phyloP scores from a whole-genome alignment of 2,888 invertebrate species.

The Heliconius aoede region DNA sequence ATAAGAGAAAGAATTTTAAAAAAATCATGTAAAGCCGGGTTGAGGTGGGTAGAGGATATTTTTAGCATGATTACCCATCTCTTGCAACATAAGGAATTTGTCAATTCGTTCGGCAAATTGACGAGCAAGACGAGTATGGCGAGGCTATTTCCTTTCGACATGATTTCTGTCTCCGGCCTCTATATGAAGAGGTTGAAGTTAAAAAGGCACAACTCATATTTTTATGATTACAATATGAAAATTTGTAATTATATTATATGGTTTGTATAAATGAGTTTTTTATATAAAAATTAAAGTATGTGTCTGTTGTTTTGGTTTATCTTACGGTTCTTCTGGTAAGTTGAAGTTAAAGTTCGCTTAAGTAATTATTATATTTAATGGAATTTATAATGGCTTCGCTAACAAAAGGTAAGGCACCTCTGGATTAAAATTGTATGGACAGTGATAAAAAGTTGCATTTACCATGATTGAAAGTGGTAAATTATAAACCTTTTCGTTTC shows the following conservation, averaged over 20 bases:
- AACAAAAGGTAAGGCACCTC: no score
- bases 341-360: no score
- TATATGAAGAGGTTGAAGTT: not conserved
- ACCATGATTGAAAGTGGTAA: no score
- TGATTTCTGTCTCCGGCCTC: slow-evolving; percentile 23
- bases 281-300: not conserved
- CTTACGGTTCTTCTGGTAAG: not conserved
- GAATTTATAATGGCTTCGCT: no score
- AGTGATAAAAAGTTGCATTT: no score
- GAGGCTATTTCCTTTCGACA: slow-evolving; percentile 18
- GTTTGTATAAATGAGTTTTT: no score
- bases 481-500: no score
- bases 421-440: no score
- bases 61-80: not conserved
- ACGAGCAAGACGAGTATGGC: slow-evolving; percentile 18
- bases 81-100: slow-evolving; percentile 21
- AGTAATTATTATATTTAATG: no score
- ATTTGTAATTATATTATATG: not conserved
- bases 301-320: no score
- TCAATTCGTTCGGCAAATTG: slow-evolving; percentile 20
- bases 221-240: not conserved
- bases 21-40: not conserved
- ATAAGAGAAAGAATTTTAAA: not conserved
- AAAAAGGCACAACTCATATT: not conserved
- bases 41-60: not conserved